These are phyloP conservation scores for Melopsittacus undulatus DNA, from an alignment of 2,797 vertebrate genomes.

Conservation along the genomic window DNA sequence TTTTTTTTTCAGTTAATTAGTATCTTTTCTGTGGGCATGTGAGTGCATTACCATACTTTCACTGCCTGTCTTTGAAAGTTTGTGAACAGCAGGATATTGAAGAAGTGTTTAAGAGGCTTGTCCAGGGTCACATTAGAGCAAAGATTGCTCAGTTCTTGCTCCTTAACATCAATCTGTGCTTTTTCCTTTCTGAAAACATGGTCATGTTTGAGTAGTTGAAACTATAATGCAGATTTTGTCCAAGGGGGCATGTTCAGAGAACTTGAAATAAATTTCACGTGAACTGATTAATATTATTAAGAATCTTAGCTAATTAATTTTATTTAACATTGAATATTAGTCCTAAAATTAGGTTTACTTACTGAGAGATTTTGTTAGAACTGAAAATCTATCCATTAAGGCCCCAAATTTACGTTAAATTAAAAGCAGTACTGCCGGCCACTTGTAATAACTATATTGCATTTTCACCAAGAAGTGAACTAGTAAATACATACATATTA, in stretches of 20 bases:
- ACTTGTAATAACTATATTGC: background rate
- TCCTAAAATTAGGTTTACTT: background rate
- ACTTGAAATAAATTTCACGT: background rate
- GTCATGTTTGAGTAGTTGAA: background rate
- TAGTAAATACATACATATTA: background rate
- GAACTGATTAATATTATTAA: background rate
- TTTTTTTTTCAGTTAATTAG: background rate
- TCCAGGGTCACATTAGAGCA: background rate
- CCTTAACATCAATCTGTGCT: background rate
- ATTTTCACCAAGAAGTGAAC: background rate
- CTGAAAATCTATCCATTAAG: background rate
- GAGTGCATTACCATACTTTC: background rate
- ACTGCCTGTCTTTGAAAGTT: background rate
- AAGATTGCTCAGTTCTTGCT: background rate
- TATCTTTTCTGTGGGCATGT: background rate
- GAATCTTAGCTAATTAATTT: background rate
- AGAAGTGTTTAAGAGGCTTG: fast-evolving
- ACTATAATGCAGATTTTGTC: background rate
- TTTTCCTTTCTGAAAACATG: background rate
- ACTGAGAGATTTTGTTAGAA: background rate
- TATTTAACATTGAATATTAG: background rate
- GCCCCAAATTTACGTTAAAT: background rate
- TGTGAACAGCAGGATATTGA: background rate
- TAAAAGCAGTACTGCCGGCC: background rate
- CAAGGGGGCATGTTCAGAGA: background rate